Percentiles rank a stretch among this genome's conserved stretches.
These are phyloP conservation scores for Xyrichtys novacula DNA, from an alignment of 2,797 vertebrate species.

Conservation along the genomic window DNA sequence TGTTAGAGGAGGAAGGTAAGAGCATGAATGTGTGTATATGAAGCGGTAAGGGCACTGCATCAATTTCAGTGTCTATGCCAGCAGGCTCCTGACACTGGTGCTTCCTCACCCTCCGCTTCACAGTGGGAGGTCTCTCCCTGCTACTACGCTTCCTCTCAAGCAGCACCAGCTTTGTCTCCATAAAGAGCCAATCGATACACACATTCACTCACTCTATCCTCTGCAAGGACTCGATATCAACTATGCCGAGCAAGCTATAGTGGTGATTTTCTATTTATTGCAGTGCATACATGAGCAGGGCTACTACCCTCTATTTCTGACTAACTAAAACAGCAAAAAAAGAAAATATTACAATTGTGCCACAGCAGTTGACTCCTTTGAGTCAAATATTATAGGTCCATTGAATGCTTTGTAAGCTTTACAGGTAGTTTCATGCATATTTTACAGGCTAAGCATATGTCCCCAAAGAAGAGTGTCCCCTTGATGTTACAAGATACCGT, in stretches of 20 bases:
- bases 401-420: conserved; percentile 34
- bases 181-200: conserved; percentile 81
- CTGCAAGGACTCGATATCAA: conserved; percentile 62
- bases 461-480: conserved; percentile 43
- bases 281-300: conserved; percentile 27
- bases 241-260: conserved; percentile 59
- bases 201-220: conserved; percentile 47
- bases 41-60: conserved; percentile 80
- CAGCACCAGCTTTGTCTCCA: conserved; percentile 80
- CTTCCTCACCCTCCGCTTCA: conserved; percentile 85
- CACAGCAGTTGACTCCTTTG: conserved; percentile 6
- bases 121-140: conserved; percentile 76
- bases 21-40: conserved; percentile 55
- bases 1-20: conserved; percentile 25
- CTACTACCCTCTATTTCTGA: conserved; percentile 15
- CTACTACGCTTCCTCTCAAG: conserved; percentile 65
- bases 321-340: conserved; percentile 28
- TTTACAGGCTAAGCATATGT: conserved; percentile 35
- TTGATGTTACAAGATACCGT: conserved; percentile 39
- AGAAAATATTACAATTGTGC: conserved; percentile 20
- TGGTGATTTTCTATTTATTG: conserved; percentile 46
- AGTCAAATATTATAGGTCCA: conserved; percentile 41
- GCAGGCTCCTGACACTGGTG: conserved; percentile 81
- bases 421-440: conserved; percentile 40
- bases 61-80: conserved; percentile 84